Conservation (phyloP, 2,113 vertebrate genomes). For the Asarcornis scutulata region DNA sequence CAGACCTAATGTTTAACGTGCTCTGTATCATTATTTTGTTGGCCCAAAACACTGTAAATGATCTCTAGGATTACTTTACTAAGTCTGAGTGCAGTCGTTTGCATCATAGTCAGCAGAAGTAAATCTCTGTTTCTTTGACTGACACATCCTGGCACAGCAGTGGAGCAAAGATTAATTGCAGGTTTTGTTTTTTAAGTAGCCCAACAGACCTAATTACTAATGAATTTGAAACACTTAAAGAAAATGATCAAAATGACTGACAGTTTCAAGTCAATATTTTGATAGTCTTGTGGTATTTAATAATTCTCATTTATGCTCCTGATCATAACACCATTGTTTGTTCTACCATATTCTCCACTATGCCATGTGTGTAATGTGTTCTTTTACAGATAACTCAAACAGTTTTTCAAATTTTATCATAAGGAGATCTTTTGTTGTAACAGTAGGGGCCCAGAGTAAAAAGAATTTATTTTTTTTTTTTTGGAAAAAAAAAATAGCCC, state of each 20-base stretch:
- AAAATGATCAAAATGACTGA: background rate
- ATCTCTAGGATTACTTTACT: background rate
- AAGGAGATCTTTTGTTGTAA: background rate
- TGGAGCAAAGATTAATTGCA: background rate
- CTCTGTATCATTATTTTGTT: background rate
- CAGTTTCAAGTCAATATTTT: background rate
- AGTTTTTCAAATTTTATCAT: background rate
- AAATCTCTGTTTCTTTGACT: background rate
- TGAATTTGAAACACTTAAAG: background rate
- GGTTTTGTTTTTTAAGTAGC: background rate
- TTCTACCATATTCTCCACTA: background rate
- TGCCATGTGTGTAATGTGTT: background rate
- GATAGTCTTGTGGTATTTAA: background rate
- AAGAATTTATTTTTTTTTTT: too few relatives aligned
- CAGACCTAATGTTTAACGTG: background rate
- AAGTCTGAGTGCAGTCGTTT: background rate
- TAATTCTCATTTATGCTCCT: background rate
- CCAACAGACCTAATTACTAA: background rate
- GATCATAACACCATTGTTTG: background rate
- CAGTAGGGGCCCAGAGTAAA: background rate
- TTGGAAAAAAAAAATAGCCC: background rate
- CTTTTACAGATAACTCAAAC: background rate
- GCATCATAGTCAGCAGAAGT: background rate
- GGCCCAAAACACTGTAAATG: background rate
- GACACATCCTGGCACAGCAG: background rate